Percentiles rank a stretch among this genome's conserved stretches.
phyloP scores from a whole-genome alignment of 2,888 invertebrate species.

The Trichopria drosophilae region DNA sequence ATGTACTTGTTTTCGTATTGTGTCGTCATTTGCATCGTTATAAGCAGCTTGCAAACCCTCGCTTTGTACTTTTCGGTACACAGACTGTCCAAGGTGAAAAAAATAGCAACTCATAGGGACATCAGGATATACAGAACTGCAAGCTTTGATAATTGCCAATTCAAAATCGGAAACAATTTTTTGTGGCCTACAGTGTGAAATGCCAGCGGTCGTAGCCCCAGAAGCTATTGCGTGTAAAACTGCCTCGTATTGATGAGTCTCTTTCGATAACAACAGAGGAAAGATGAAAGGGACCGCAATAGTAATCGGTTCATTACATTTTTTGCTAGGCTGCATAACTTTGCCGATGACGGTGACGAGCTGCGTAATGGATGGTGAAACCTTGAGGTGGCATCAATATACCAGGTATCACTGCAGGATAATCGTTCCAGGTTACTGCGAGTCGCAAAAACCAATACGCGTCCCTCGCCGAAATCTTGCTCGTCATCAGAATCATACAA shows the following conservation, averaged over 20 bases:
- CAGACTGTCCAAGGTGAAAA: constrained; percentile 11
- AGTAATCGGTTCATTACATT: neutral
- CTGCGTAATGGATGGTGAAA: too few species aligned
- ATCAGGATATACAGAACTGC: neutral
- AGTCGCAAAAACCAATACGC: neutral
- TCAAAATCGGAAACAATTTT: constrained; percentile 12
- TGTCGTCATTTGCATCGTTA: neutral
- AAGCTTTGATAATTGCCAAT: constrained; percentile 7
- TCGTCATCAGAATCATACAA: neutral
- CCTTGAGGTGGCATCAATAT: too few species aligned
- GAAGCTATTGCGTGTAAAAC: too few species aligned
- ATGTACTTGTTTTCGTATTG: neutral
- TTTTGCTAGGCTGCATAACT: neutral
- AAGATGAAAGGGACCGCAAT: too few species aligned
- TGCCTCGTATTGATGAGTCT: too few species aligned
- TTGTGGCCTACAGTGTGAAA: constrained; percentile 5
- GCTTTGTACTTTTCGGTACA: constrained; percentile 6
- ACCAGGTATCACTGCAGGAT: neutral
- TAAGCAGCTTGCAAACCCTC: constrained; percentile 5
- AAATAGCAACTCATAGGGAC: constrained; percentile 2
- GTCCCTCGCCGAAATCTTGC: too few species aligned
- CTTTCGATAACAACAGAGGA: too few species aligned
- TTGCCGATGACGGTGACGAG: neutral
- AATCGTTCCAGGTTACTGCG: neutral
- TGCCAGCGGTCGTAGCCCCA: neutral